phyloP scores from a whole-genome alignment of 2,797 vertebrate genomes.

The Cuculus canorus region DNA sequence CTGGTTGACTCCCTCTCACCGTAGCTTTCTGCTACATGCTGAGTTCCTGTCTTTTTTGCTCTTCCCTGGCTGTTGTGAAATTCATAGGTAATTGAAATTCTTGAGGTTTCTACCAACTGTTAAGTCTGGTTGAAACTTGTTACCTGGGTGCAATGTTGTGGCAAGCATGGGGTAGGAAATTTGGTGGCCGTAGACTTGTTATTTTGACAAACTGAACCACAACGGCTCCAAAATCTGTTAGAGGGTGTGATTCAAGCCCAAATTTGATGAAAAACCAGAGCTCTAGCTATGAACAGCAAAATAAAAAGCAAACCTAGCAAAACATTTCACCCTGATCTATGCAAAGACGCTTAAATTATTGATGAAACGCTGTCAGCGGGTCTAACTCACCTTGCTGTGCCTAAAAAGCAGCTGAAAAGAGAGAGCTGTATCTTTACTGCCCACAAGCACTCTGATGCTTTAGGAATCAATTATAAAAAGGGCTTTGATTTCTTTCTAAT shows the following conservation, averaged over 20 bases:
- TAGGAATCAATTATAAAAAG: not conserved
- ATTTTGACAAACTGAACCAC: not conserved
- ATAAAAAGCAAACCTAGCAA: not conserved
- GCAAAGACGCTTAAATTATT: not conserved
- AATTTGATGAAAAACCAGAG: not conserved
- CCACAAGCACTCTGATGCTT: not conserved
- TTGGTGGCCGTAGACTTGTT: not conserved
- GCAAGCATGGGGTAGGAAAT: not conserved
- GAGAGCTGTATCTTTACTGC: not conserved
- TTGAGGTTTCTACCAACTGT: not conserved
- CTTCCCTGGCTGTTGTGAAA: not conserved
- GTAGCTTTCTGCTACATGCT: not conserved
- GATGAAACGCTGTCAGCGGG: not conserved
- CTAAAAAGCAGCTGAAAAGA: not conserved
- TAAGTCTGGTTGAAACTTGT: not conserved
- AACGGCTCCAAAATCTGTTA: not conserved
- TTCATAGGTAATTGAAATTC: not conserved
- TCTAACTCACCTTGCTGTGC: not conserved
- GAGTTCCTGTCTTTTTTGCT: not conserved
- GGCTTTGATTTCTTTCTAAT: not conserved
- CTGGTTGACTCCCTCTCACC: not conserved
- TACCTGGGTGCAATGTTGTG: not conserved
- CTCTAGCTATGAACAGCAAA: not conserved
- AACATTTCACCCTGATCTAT: not conserved
- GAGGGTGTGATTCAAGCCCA: not conserved